phyloP scores from a whole-genome alignment of 2,888 invertebrate species.

The Zelleria hepariella region DNA sequence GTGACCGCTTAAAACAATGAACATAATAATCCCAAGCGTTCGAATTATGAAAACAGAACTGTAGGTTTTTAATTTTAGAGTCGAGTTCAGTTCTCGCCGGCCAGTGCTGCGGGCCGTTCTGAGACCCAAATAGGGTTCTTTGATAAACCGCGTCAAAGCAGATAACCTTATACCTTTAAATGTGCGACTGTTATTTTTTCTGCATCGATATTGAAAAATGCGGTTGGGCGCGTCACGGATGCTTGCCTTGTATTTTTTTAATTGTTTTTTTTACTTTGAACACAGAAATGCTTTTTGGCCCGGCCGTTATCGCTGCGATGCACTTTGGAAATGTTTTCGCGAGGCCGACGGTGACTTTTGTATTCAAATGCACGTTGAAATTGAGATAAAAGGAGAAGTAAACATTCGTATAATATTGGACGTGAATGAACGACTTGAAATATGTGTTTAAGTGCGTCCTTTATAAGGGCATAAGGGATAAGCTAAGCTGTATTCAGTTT shows the following conservation, averaged over 20 bases:
- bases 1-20: conserved; percentile 58
- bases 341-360: conserved; percentile 38
- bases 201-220: conserved; percentile 50
- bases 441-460: neutral
- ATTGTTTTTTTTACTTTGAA: conserved; percentile 36
- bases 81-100: conserved; percentile 11
- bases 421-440: neutral
- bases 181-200: conserved; percentile 10
- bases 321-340: conserved; percentile 40
- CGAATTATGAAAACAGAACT: conserved; percentile 33
- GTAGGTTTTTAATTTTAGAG: neutral
- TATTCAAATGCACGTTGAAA: conserved; percentile 37
- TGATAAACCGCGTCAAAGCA: conserved; percentile 23
- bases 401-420: neutral
- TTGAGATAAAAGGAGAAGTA: conserved; percentile 1
- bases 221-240: conserved; percentile 50
- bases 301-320: conserved; percentile 47
- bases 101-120: conserved; percentile 7
- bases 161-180: neutral
- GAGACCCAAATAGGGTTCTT: conserved; percentile 17
- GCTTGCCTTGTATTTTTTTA: conserved; percentile 32
- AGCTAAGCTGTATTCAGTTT: neutral
- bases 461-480: neutral
- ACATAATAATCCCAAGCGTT: conserved; percentile 42
- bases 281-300: conserved; percentile 70